Evolutionary conservation across 2,113 vertebrate genomes (phyloP), one percentile per base, ranked within the genome.

Genomic region (Opisthocomus hoazin): DNA sequence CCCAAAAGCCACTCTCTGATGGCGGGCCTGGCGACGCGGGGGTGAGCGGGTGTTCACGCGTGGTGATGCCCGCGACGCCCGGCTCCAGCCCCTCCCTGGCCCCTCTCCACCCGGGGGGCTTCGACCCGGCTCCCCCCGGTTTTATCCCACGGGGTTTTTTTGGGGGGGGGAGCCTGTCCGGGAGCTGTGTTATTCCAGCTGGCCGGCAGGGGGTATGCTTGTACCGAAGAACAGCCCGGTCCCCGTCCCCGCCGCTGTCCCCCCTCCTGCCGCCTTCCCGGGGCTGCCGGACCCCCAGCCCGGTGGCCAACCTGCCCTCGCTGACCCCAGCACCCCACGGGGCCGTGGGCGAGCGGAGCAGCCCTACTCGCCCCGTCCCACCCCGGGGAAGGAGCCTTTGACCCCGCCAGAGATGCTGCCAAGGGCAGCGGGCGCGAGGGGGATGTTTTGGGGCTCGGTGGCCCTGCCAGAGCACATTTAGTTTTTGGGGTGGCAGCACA

Each of bases 161-260:
- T 15, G 34, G 16, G 7, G 74, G 57, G 29, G n/a, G 29, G 5
- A 39, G 6, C 20, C 10, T 75, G 85, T 56, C 83, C 65, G 34
- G 37, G 60, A 93, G 83, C 60, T 95, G 91, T 92, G 92, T 16
- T 97, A 88, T 93, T 37, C 80, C 94, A 80, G 77, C 93, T 93
- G 78, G 89, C 96, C 96, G 92, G 94, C 94, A 96, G 97, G 95
- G 97, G 95, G 94, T 84, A 97, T 9, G 87, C 89, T 92, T 87
- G 92, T 71, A 96, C 95, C 71, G 93, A 90, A 73, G 51, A 94
- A 97, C 50, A 5, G 12, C 39, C 19, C 63, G 5, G 5, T 43
- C 43, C 78, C 37, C 27, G 8, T 43, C 43, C 78, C 45, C 37
- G 4, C 21, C 57, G 29, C 7, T 11, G 39, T 37, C 43, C 70